Percentiles rank a stretch among this genome's conserved stretches.
Conservation (phyloP, 2,113 vertebrate genomes). For the Todiramphus chloris region DNA sequence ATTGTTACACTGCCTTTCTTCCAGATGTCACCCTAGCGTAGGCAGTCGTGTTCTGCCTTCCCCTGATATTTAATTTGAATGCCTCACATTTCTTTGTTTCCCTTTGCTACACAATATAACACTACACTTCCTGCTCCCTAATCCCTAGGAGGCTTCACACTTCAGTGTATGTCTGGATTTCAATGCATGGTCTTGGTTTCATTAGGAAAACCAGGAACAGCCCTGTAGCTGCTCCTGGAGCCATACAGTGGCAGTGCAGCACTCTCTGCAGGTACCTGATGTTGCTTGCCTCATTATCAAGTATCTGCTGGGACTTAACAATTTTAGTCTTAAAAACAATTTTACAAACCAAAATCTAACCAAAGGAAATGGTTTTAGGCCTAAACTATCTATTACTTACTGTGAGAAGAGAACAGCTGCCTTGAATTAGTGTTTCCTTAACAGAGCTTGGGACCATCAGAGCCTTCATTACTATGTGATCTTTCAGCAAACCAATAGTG, state of each 20-base stretch:
- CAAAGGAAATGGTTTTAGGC: background rate
- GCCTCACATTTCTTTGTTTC: background rate
- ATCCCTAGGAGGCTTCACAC: background rate
- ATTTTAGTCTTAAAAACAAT: background rate
- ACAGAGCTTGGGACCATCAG: background rate
- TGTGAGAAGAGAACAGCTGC: constrained; percentile 13
- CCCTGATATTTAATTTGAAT: background rate
- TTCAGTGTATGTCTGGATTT: background rate
- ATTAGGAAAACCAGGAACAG: background rate
- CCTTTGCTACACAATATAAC: background rate
- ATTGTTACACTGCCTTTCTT: background rate
- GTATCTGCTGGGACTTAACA: background rate
- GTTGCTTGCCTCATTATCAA: background rate
- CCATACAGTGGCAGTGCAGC: background rate
- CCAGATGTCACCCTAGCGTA: background rate
- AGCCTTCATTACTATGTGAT: background rate
- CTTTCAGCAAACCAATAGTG: constrained; percentile 6
- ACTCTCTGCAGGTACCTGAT: background rate
- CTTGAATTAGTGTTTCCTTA: constrained; percentile 34
- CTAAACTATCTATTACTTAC: background rate
- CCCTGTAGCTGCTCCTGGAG: background rate
- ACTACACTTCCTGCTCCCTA: background rate
- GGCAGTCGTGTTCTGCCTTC: background rate
- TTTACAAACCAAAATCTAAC: background rate
- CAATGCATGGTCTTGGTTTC: background rate